A percentile compares a stretch with the other conserved stretches of the same genome.
phyloP scores from a whole-genome alignment of 1,140 invertebrate species.

The Anoplolepis gracilipes region DNA sequence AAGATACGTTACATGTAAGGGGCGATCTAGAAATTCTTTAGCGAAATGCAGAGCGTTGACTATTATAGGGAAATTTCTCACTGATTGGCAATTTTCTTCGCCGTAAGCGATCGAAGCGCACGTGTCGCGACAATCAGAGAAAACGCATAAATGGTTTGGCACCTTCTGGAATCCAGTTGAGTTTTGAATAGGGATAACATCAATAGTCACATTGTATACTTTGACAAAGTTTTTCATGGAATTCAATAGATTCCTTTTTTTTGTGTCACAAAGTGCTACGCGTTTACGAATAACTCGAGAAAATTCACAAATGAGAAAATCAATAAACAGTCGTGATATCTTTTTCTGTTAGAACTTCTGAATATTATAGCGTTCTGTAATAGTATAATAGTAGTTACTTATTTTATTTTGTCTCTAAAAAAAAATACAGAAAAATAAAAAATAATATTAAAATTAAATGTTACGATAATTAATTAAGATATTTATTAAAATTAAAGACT shows the following conservation, averaged over 20 bases:
- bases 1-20: constrained; percentile 53
- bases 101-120: neutral
- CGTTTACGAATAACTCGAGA: constrained; percentile 7
- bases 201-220: constrained; percentile 32
- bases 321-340: neutral
- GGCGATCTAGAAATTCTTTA: constrained; percentile 52
- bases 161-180: constrained; percentile 38
- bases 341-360: neutral
- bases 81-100: constrained; percentile 30
- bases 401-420: neutral
- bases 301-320: constrained; percentile 26
- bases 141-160: neutral
- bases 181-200: constrained; percentile 10
- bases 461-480: too few relatives aligned
- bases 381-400: neutral
- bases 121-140: neutral
- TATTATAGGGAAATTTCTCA: constrained; percentile 55
- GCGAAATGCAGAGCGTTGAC: constrained; percentile 44
- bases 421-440: neutral
- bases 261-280: neutral
- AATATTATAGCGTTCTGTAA: too few relatives aligned
- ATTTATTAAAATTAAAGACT: neutral
- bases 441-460: neutral
- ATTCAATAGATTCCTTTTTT: neutral
- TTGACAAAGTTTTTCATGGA: constrained; percentile 23